Base-by-base conservation (phyloP, 2,888 invertebrate species). In the Synergus umbraculus region DNA sequence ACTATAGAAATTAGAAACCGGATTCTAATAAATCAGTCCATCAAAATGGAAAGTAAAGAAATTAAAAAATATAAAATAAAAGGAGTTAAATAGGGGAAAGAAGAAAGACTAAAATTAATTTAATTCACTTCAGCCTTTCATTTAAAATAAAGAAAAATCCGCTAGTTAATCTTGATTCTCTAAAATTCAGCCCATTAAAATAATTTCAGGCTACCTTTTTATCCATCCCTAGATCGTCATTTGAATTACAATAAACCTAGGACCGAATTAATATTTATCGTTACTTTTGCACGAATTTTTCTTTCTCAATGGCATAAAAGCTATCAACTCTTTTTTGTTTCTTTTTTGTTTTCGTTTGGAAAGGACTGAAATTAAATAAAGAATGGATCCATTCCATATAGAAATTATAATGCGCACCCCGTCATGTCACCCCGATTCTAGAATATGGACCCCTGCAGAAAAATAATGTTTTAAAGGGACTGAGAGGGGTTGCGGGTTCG, bases 381-480 rank as follows among this genome's bases (percentile, higher is more conserved):
- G 67, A 69, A 69, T 13, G 46, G 73, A 22, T 29, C 29, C 29
- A 29, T 29, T 69, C 67, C 46, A 46, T 12, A 69, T 29, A 29
- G 73, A 54, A 73, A 73, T 73, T 49, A 73, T 49, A 49, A 67
- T 67, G 44, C 22, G 29, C 29, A 37, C 29, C 29, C 29, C 29
- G 29, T 29, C 29, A 29, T 29, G 29, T 29, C 15, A 15, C 49
- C 37, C 49, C 29, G n/a, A 10, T 22, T 22, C 22, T 22, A 22
- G 46, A 22, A 67, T 46, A 18, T 22, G 69, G 37, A 73, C 29
- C 73, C 73, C 73, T 73, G 29, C n/a, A 73, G 54, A 73, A 73
- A 73, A 73, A 73, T 73, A 73, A 73, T 73, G 73, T 73, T 73
- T 73, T 49, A 73, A 54, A 73, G 73, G 49, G 54, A 49, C 69